Base-by-base conservation (phyloP, 2,797 vertebrate species). In the Eidolon dupreanum region DNA sequence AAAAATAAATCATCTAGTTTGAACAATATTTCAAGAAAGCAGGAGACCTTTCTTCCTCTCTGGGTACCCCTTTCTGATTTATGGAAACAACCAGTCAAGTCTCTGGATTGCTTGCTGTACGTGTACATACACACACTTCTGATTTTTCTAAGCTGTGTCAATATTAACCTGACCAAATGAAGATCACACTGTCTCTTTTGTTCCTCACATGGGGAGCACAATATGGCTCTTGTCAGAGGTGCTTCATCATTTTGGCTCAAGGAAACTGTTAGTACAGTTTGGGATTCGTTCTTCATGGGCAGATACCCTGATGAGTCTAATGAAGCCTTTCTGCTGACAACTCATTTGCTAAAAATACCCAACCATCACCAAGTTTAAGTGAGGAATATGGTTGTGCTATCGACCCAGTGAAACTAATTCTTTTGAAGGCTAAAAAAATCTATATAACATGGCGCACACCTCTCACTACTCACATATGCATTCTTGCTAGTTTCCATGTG, bases 151-250 rank as follows among this genome's bases (percentile, higher is more conserved):
- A 98, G 98, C 98, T 99, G 98, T 99, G 99, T 99, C 99, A 99
- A 99, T 99, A 99, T 99, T 99, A 99, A 99, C 99, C 99, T 99
- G 99, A 98, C 97, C 99, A 99, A 99, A 99, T 99, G 98, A 98
- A 98, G 99, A 99, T 98, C 98, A 98, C 98, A 99, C 99, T 98
- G 98, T 98, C 99, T 99, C 98, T 98, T 98, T 99, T 99, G 98
- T 98, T 99, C 98, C 98, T 98, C 98, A 97, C 99, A 98, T 98
- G 98, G 99, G 98, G 99, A 98, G 98, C 98, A 98, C 99, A 99
- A 99, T 99, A 99, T 99, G 99, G 99, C 99, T 99, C 98, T 99
- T 99, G 99, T 99, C 99, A 99, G 98, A 99, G 98, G 97, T 97
- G 98, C 99, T 98, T 98, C 98, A 99, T 99, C 99, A 99, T 99